Evolutionary conservation across 30 jellyfish, hydroid and myxozoan genomes (phyloP), one percentile per base, ranked within the genome.

Genomic region (Aurelia coerulea): DNA sequence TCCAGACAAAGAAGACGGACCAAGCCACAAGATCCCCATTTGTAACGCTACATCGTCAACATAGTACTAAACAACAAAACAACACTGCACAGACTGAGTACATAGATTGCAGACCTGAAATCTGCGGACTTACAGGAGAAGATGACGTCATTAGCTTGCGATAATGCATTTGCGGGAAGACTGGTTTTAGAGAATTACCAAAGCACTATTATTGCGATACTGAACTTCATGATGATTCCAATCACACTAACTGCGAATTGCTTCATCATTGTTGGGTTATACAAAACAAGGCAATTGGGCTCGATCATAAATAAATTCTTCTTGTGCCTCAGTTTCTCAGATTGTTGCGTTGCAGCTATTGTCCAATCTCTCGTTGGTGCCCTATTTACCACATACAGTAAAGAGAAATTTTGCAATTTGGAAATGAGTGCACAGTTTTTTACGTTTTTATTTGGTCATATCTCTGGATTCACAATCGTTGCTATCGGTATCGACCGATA

Each of bases 401-500:
- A 68, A 14, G 12, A 54, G 50, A 83, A 65, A 10, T 10, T 5
- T 6, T 81, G 91, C 77, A n/a, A 16, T 51, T 68, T 81, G 65
- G 91, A 81, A n/a, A 31, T 81, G 64, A 39, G 77, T 17, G 50
- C 84, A 23, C 91, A 81, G 60, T 81, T 52, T 69, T 70, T 81
- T 3, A 69, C 91, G 1, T 81, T 67, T 19, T 69, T 81, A 17
- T 81, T 81, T 49, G 84, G 84, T 11, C 91, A 81, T n/a, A 41
- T 74, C 6, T 81, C 91, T 51, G 91, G 91, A 34, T 68, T 81
- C 35, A 68, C 68, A 3, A 69, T 81, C 19, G 84, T 81, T 7
- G 84, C 77, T 10, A 68, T 81, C 71, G 91, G 84, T 15, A 52
- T 81, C 34, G 91, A 81, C 63, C 53, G 91, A 5, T 81, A 69